Evolutionary conservation across 2,113 vertebrate genomes (phyloP), one percentile per base, ranked within the genome.

Genomic region (Cottus gobio): DNA sequence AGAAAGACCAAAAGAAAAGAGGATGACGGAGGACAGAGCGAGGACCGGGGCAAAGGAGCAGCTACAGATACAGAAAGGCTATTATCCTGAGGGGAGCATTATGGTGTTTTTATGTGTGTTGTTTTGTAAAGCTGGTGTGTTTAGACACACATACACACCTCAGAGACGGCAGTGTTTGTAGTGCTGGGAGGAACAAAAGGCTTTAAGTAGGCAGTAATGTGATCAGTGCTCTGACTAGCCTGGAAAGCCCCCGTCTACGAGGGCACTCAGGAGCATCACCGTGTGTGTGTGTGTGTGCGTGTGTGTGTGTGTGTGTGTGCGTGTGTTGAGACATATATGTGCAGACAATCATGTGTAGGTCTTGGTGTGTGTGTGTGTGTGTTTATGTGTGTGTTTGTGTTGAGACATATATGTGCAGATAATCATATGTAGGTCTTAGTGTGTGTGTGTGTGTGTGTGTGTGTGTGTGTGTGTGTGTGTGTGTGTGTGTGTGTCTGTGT

Each of bases 141-240:
- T 72, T 64, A 26, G 24, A 57, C 54, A 71, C 65, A 78, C 79
- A 74, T 63, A 75, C 84, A 83, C 87, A 84, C 85, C 81, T 78
- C 62, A 39, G 87, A 84, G 83, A 75, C 66, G 30, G 68, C 77
- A 22, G 80, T 86, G 81, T 86, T 75, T 89, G 86, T 80, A 71
- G 82, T 69, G 71, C 87, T 64, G 79, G 60, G 78, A 85, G 88
- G 85, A 92, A 92, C 88, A 91, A 91, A 89, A 79, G 80, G 85
- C 87, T 85, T 87, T 91, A 90, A 90, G 89, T 89, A 89, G 81
- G 87, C 89, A 24, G 87, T 89, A 89, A 93, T 89, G 87, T 88
- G 90, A 93, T 91, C 85, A 90, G 87, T 57, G 87, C 81, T 75
- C 71, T 69, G 83, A 89, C 85, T 90, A 86, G 74, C 79, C 63